Evolutionary conservation across 2,113 vertebrate genomes (phyloP), one percentile per base, ranked within the genome.

Genomic region (Cacatua alba): DNA sequence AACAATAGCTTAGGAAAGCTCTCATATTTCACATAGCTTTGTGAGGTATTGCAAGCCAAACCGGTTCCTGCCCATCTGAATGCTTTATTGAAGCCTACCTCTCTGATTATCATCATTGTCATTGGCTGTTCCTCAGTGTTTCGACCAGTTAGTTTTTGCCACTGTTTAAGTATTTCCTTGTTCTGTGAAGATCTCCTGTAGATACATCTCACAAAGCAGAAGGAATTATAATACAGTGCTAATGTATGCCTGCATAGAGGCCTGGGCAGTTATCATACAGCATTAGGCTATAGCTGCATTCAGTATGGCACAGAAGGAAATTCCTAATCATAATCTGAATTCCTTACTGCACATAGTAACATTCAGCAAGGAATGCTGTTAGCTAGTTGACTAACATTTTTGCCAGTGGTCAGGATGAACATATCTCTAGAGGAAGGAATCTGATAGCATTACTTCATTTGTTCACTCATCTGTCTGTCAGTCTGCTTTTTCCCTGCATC

Each of bases 11-110:
- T 90, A 83, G 90, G 90, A 68, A 86, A 92, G 92, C 44, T 86
- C 80, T 96, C 74, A 8, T 89, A 23, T 92, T 94, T 93, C 96
- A 68, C 83, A 88, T 82, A 88, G 62, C 83, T 62, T 52, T 31
- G 28, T 75, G 80, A 93, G 13, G 68, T 51, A 49, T 11, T 83
- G 77, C 91, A 55, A 92, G 94, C 7, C 80, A 93, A 88, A 96
- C 96, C 28, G 37, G 86, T 97, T 96, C 83, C 77, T 86, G 65
- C 33, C 19, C 25, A 18, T 81, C 28, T 74, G 17, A 74, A 75
- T 70, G 46, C 82, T 90, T 88, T 77, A 81, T 67, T 88, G 76
- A 53, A 72, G 62, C 41, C 74, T 55, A 10, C 72, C 23, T 92
- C 78, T 53, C 64, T 88, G 85, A 88, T 86, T 90, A 77, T 57